Conservation (phyloP, 2,797 vertebrate species). For the Botia kubotai region DNA sequence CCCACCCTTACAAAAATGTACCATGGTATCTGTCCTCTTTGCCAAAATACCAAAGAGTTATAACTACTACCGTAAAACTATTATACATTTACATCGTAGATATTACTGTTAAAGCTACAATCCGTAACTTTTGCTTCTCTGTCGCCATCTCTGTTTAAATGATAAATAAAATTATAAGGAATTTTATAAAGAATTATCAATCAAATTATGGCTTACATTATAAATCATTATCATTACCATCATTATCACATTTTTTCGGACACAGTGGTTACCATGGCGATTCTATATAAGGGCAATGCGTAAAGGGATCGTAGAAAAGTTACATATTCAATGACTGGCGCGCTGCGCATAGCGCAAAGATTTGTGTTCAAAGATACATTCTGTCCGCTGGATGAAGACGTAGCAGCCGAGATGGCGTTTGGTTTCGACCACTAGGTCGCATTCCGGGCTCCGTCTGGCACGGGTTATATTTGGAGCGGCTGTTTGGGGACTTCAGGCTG, state of each 20-base stretch:
- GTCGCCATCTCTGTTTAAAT: too few relatives aligned
- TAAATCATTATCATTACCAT: too few relatives aligned
- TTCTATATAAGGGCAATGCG: background rate
- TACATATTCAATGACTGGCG: background rate
- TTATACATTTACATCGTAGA: too few relatives aligned
- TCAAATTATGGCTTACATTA: too few relatives aligned
- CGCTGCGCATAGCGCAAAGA: background rate
- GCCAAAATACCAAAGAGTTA: background rate
- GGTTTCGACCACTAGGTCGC: constrained; percentile 28
- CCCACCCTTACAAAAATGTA: background rate
- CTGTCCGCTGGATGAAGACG: background rate
- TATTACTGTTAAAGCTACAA: too few relatives aligned
- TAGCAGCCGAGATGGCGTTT: background rate
- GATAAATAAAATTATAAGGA: too few relatives aligned
- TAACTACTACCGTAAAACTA: background rate
- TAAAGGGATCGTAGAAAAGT: background rate
- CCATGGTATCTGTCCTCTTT: background rate
- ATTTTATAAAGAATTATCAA: too few relatives aligned
- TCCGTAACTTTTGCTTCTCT: too few relatives aligned
- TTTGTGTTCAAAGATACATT: background rate
- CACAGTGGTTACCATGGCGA: background rate
- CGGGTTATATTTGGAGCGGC: constrained; percentile 77
- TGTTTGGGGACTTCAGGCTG: constrained; percentile 72
- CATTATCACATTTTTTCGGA: background rate
- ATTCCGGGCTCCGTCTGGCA: constrained; percentile 64